Evolutionary conservation across 2,797 vertebrate species (phyloP).

Genomic region (Pangasius macronema): DNA sequence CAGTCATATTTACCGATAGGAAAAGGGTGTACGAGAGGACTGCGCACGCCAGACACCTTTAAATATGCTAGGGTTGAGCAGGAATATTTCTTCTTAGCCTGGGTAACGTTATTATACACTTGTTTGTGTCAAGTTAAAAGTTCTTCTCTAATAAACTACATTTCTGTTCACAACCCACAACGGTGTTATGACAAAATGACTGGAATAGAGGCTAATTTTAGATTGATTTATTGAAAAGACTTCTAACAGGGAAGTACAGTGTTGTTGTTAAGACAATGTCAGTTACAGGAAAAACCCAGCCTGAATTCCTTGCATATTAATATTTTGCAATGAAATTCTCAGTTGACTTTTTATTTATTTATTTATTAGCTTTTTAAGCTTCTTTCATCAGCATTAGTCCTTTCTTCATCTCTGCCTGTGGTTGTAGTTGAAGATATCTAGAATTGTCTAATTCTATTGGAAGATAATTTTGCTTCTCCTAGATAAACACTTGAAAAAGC

Average conservation of each 20-base stretch:
- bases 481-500: background rate
- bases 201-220: background rate
- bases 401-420: background rate
- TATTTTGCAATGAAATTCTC: background rate
- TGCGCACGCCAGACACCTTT: slow-evolving; percentile 49
- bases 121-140: background rate
- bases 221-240: background rate
- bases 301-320: background rate
- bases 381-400: background rate
- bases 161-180: background rate
- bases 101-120: background rate
- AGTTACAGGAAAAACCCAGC: background rate
- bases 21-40: slow-evolving; percentile 63
- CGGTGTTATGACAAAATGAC: background rate
- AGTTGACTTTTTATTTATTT: background rate
- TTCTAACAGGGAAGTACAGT: background rate
- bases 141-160: background rate
- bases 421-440: background rate
- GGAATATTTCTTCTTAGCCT: background rate
- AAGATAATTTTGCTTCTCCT: background rate
- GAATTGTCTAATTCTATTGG: background rate
- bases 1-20: slow-evolving; percentile 58
- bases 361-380: background rate
- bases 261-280: background rate
- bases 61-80: slow-evolving; percentile 14